Percentiles rank a stretch among this genome's conserved stretches.
Evolutionary conservation across 2,888 invertebrate species (phyloP).

Genomic region (Caradrina kadenii): DNA sequence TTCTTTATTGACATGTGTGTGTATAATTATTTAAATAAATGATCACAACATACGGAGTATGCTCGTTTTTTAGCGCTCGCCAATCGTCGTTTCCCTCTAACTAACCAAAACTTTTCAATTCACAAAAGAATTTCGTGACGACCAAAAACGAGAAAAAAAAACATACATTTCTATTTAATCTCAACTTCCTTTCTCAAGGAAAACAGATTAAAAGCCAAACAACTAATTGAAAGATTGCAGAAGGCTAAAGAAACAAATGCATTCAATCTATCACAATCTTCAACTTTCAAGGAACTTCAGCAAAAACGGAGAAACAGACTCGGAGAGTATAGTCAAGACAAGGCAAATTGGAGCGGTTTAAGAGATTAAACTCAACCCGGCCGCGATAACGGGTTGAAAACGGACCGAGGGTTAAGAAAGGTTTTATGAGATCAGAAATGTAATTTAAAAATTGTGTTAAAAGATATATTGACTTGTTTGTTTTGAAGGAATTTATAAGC

Average conservation of each 20-base stretch:
- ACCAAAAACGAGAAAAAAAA: neutral
- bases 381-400: slow-evolving; percentile 58
- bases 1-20: too few species aligned
- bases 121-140: neutral
- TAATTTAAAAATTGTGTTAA: slow-evolving; percentile 49
- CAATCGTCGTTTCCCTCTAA: neutral
- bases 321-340: slow-evolving; percentile 39
- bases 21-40: too few species aligned
- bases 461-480: slow-evolving; percentile 45
- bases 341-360: slow-evolving; percentile 58
- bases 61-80: neutral
- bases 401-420: slow-evolving; percentile 37
- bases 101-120: too few species aligned
- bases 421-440: slow-evolving; percentile 57
- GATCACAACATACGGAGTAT: too few species aligned
- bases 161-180: slow-evolving; percentile 22
- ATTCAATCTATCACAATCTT: slow-evolving; percentile 54
- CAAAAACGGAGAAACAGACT: slow-evolving; percentile 47
- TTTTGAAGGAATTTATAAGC: slow-evolving; percentile 16
- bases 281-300: slow-evolving; percentile 43
- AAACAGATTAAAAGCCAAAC: slow-evolving; percentile 37
- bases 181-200: slow-evolving; percentile 23
- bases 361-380: slow-evolving; percentile 57
- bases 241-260: slow-evolving; percentile 44
- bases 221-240: slow-evolving; percentile 56